Conservation (phyloP, 2,888 invertebrate genomes). For the Candidula unifasciata region DNA sequence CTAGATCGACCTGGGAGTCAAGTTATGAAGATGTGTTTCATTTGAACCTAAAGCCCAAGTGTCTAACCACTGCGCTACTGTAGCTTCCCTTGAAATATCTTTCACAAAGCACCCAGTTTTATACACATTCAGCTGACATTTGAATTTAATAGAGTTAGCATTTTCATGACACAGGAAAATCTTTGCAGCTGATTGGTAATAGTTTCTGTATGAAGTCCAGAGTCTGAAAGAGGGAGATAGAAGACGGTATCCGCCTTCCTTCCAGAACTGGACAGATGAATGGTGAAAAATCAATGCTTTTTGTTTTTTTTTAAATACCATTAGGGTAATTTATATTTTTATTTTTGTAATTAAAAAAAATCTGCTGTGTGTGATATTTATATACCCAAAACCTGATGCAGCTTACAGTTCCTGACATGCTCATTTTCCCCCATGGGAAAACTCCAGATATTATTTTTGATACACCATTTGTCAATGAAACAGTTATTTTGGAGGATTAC, state of each 20-base stretch:
- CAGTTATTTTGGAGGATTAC: neutral
- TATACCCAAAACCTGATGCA: slow-evolving; percentile 2
- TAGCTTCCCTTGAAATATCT: too few relatives aligned
- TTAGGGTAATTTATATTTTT: neutral
- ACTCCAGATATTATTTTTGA: neutral
- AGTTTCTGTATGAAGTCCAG: slow-evolving; percentile 25
- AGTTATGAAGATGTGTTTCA: too few relatives aligned
- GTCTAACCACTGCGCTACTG: too few relatives aligned
- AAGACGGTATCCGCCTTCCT: neutral
- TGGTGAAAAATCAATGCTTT: neutral
- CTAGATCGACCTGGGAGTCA: too few relatives aligned
- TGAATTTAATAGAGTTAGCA: neutral
- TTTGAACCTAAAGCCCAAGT: too few relatives aligned
- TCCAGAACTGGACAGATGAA: slow-evolving; percentile 17
- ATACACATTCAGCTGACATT: neutral
- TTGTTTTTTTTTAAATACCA: neutral
- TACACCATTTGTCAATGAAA: neutral
- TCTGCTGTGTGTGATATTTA: neutral
- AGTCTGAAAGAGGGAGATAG: neutral
- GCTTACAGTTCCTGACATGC: neutral
- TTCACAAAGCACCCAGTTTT: too few relatives aligned
- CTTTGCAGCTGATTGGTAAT: neutral
- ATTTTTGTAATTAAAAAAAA: too few relatives aligned
- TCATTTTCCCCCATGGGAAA: neutral
- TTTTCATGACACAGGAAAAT: slow-evolving; percentile 15